These are phyloP conservation scores for Phymatocera aterrima DNA, from an alignment of 2,888 invertebrate genomes.

Conservation along the genomic window DNA sequence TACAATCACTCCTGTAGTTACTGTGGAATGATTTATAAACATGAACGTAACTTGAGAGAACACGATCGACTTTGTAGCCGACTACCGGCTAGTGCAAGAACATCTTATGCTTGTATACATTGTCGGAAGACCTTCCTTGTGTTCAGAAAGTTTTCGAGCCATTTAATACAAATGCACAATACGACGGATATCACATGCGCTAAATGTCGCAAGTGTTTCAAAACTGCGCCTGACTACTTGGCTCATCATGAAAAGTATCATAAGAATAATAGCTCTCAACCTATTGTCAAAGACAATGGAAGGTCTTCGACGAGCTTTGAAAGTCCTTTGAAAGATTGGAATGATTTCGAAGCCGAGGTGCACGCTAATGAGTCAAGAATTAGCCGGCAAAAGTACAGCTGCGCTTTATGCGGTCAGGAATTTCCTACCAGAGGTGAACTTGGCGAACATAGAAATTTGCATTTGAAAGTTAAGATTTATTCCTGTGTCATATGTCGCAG, in stretches of 20 bases:
- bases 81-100: slow-evolving; percentile 59
- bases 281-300: not conserved
- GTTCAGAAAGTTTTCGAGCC: slow-evolving; percentile 68
- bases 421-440: slow-evolving; percentile 80
- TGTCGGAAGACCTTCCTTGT: slow-evolving; percentile 69
- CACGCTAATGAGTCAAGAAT: slow-evolving; percentile 42
- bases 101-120: slow-evolving; percentile 65
- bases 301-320: slow-evolving; percentile 32
- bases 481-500: slow-evolving; percentile 79
- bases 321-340: slow-evolving; percentile 50
- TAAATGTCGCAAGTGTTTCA: slow-evolving; percentile 75
- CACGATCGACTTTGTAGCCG: slow-evolving; percentile 65
- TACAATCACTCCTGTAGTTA: slow-evolving; percentile 67
- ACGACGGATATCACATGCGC: slow-evolving; percentile 75
- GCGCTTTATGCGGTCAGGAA: slow-evolving; percentile 80
- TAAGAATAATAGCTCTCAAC: not conserved
- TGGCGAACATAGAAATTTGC: slow-evolving; percentile 81
- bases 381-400: slow-evolving; percentile 70
- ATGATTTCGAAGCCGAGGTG: slow-evolving; percentile 53
- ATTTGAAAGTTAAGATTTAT: slow-evolving; percentile 82
- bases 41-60: slow-evolving; percentile 67
- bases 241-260: slow-evolving; percentile 71
- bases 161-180: slow-evolving; percentile 62
- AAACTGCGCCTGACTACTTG: slow-evolving; percentile 76
- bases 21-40: slow-evolving; percentile 72